Evolutionary conservation across 2,113 vertebrate genomes (phyloP), one percentile per base, ranked within the genome.

Genomic region (Percina caprodes): DNA sequence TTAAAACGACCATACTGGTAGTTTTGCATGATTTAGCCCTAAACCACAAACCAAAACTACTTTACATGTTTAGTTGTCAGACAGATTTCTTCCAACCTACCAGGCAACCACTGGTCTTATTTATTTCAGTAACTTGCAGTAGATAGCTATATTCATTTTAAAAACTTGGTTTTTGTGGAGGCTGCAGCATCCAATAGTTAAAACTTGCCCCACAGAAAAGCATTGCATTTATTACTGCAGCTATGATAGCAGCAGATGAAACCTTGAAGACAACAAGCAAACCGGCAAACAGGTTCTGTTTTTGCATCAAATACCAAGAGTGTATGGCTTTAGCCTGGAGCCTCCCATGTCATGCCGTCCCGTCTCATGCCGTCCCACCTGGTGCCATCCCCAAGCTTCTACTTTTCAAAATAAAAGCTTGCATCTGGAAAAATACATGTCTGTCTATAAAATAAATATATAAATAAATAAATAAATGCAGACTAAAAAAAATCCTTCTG

Each of bases 261-360:
- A 65, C 60, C 49, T 23, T 68, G 67, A 72, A 48, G 62, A 55
- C 26, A 74, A 56, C 48, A 71, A 35, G n/a, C 15, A 46, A 60
- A 67, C 42, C 24, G 21, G 23, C 1, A 52, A 23, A 1, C 26
- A 14, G 52, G 18, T 65, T 33, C 60, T 46, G 2, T 62, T 71
- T 65, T 77, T 55, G 26, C 14, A 61, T 60, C n/a, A n/a, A n/a
- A n/a, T n/a, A n/a, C n/a, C n/a, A n/a, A n/a, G n/a, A n/a, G n/a
- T n/a, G n/a, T n/a, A n/a, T n/a, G n/a, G n/a, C n/a, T n/a, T n/a
- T n/a, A n/a, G n/a, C n/a, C n/a, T n/a, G n/a, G n/a, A n/a, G n/a
- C n/a, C n/a, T n/a, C n/a, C n/a, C n/a, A n/a, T n/a, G n/a, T n/a
- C n/a, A n/a, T n/a, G n/a, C n/a, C n/a, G n/a, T n/a, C n/a, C n/a